phyloP scores from a whole-genome alignment of 2,113 vertebrate species.

The Scopus umbretta region DNA sequence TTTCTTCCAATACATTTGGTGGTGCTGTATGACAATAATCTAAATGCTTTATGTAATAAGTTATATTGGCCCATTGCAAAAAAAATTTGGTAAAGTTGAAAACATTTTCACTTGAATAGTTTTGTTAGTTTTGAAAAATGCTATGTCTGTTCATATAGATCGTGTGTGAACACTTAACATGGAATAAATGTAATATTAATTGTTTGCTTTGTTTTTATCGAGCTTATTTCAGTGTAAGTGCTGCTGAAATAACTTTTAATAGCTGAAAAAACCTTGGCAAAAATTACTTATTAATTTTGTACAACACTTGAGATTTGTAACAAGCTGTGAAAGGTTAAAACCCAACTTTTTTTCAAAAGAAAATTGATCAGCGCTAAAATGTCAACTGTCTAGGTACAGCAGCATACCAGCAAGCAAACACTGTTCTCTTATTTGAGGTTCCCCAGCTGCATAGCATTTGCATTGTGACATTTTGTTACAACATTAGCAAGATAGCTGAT shows the following conservation, averaged over 20 bases:
- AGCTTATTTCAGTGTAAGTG: neutral
- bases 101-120: neutral
- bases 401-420: slow-evolving; percentile 45
- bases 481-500: slow-evolving; percentile 50
- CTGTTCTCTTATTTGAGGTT: slow-evolving; percentile 37
- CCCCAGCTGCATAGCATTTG: slow-evolving; percentile 66
- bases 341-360: neutral
- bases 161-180: neutral
- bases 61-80: neutral
- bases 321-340: slow-evolving; percentile 56
- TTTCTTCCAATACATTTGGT: neutral
- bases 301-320: neutral
- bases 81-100: neutral
- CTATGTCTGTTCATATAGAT: neutral
- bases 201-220: neutral
- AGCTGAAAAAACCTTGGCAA: neutral
- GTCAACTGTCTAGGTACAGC: slow-evolving; percentile 49
- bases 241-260: slow-evolving; percentile 5
- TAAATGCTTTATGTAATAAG: neutral
- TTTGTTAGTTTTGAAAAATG: neutral
- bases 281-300: slow-evolving; percentile 45
- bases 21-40: neutral
- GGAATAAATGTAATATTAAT: neutral
- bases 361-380: slow-evolving; percentile 67
- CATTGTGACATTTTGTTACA: slow-evolving; percentile 72